Evolutionary conservation across 2,797 vertebrate genomes (phyloP), one percentile per base, ranked within the genome.

Genomic region (Apodemus agrarius): DNA sequence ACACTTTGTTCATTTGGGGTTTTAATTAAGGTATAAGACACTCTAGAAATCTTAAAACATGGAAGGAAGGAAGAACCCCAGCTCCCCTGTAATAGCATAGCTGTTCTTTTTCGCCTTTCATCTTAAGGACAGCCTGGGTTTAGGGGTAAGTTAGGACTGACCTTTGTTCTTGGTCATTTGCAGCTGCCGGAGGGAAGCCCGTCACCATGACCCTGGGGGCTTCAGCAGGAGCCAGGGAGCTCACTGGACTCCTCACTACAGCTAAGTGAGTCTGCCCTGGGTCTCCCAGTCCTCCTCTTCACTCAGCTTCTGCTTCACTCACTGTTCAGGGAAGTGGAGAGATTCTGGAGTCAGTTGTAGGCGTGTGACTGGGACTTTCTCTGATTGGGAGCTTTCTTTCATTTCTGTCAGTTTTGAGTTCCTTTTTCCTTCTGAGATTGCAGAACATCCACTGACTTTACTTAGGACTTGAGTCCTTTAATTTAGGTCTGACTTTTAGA

Each of bases 171-270:
- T 91, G 40, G 97, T 97, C 98, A 19, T 94, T 95, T 97, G 49
- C 97, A 98, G 98, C 96, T 54, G 93, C 98, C 2, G 98, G 99
- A 43, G 99, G 99, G 80, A 99, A 99, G 96, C 99, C 99, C 0
- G 91, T 99, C 69, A 98, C 99, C 1, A 76, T 99, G 97, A 98
- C 99, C 1, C 74, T 99, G 89, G 99, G 99, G 61, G 97, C 98
- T 3, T 98, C 99, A 49, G 78, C 99, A 3, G 99, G 99, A 13
- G 96, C 99, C 19, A 99, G 99, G 98, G 99, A 99, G 94, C 99
- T 99, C 26, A 98, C 99, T 0, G 99, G 99, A 95, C 99, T 99
- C 95, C 99, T 99, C 74, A 98, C 99, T 91, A 96, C 99, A 92
- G 98, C 99, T 89, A 99, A 99, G 99, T 99, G 99, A 98, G 99